phyloP scores from a whole-genome alignment of 2,797 vertebrate genomes.

The Natrix natrix region DNA sequence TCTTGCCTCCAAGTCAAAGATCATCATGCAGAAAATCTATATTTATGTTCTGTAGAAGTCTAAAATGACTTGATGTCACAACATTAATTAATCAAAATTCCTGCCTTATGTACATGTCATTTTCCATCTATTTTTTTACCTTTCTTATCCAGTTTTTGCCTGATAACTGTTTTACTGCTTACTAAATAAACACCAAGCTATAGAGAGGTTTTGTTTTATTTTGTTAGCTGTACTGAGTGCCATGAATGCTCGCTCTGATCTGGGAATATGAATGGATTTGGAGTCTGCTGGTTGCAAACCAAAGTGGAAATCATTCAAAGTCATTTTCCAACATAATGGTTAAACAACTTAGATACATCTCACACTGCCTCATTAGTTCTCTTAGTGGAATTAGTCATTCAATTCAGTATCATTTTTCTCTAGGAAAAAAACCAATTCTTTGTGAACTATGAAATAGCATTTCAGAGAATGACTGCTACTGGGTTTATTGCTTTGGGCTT shows the following conservation, averaged over 20 bases:
- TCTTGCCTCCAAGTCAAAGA: not conserved
- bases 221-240: not conserved
- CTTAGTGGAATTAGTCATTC: slow-evolving; percentile 22
- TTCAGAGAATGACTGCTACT: not conserved
- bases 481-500: slow-evolving; percentile 10
- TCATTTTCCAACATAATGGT: slow-evolving; percentile 26
- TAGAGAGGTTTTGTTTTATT: not conserved
- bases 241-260: not conserved
- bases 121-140: not conserved
- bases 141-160: not conserved
- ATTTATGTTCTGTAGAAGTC: not conserved
- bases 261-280: not conserved
- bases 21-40: not conserved
- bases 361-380: not conserved
- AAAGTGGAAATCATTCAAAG: not conserved
- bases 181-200: not conserved
- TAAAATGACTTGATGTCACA: not conserved
- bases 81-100: not conserved
- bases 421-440: not conserved
- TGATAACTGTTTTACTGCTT: not conserved
- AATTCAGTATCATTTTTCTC: slow-evolving; percentile 11
- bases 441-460: slow-evolving; percentile 17
- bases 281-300: not conserved
- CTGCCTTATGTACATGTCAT: not conserved
- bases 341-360: slow-evolving; percentile 7